Base-by-base conservation (phyloP, 2,797 vertebrate species). In the Rhinogobio ventralis region DNA sequence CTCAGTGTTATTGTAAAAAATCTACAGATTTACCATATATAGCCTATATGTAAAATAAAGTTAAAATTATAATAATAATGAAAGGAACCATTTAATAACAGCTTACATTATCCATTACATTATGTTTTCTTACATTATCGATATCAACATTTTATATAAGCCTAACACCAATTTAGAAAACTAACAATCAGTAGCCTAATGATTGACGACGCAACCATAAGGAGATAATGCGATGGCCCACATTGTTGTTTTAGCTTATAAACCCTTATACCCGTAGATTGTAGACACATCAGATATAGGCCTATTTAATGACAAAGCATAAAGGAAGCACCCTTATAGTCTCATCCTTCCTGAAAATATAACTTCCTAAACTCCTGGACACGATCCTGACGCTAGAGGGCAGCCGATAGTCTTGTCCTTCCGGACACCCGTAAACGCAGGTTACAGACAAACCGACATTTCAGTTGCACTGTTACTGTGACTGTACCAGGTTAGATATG, bases 371-470 rank as follows among this genome's bases (percentile, higher is more conserved):
- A 66, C 20, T 9, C 8, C 8, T 30, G 62, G 28, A 42, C 23
- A 55, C 14, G 20, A 14, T 6, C 4, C 33, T 19, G 25, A 14
- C 86, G 7, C 83, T 69, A 87, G 86, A 74, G 79, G 86, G 86
- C 79, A 76, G 83, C n/a, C 5, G 13, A 15, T 53, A 17, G 11
- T 7, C 1, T n/a, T 5, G 2, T 25, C 14, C 60, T 60, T 7
- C 62, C 25, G 62, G 62, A 64, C 62, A 5, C 53, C 2, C 0
- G 36, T 55, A 17, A n/a, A 81, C 10, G 8, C 20, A 13, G 13
- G 23, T 45, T 8, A 55, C 14, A 60, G 53, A 42, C 67, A 13
- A 2, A 17, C 1, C 7, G 7, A 15, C 7, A 49, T 19, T 19
- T 73, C 10, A 23, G 23, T 55, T 51, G 15, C 23, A 23, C 13